phyloP scores from a whole-genome alignment of 2,113 vertebrate species.

The Fulmarus glacialis region DNA sequence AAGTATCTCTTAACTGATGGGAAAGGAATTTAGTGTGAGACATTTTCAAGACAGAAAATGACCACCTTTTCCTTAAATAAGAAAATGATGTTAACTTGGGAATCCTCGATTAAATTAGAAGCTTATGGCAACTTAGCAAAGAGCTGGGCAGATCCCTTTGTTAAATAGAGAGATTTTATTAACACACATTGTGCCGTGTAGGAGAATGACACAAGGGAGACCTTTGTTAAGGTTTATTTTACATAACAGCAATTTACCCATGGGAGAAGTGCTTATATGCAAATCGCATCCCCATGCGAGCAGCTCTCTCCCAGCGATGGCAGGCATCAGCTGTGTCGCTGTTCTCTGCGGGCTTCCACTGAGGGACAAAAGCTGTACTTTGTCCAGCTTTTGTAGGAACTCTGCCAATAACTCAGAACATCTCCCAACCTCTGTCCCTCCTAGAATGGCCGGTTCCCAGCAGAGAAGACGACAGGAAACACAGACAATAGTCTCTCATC shows the following conservation, averaged over 20 bases:
- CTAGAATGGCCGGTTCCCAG: background rate
- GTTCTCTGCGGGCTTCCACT: background rate
- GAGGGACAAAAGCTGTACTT: background rate
- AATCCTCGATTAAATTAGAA: background rate
- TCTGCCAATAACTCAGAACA: background rate
- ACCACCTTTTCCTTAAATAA: background rate
- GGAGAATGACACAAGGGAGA: background rate
- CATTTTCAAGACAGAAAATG: background rate
- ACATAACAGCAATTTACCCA: background rate
- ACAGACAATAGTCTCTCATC: background rate
- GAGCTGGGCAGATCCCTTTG: background rate
- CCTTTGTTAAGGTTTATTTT: constrained; percentile 2
- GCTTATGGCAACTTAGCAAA: background rate
- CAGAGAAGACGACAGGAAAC: background rate
- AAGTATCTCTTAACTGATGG: constrained; percentile 8
- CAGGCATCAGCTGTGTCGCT: background rate
- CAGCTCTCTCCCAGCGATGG: background rate
- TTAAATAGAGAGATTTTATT: background rate
- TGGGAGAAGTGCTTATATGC: background rate
- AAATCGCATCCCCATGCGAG: background rate
- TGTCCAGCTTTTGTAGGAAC: background rate
- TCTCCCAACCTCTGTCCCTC: background rate
- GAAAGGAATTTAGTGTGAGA: background rate
- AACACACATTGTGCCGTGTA: background rate
- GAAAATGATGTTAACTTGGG: background rate